phyloP scores from a whole-genome alignment of 1,140 invertebrate genomes.

The Monomorium pharaonis region DNA sequence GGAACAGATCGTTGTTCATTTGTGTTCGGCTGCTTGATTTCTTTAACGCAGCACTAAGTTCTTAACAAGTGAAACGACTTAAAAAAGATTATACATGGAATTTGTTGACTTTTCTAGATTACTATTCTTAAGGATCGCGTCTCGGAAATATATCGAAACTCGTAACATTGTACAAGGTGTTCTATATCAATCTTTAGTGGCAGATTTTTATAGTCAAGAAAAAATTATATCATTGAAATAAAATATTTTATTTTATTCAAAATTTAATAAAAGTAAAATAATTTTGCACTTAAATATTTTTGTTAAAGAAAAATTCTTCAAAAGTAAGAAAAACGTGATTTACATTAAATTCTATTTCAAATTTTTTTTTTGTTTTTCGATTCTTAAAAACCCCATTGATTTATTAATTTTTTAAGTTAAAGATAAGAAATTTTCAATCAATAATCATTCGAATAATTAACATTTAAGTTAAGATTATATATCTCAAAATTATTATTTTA shows the following conservation, averaged over 20 bases:
- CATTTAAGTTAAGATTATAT: background rate
- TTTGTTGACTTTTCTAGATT: conserved; percentile 33
- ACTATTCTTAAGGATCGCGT: conserved; percentile 63
- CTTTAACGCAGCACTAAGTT: conserved; percentile 60
- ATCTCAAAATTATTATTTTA: background rate
- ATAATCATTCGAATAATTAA: conserved; percentile 1
- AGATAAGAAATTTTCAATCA: background rate
- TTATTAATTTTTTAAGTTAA: background rate
- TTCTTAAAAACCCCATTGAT: background rate
- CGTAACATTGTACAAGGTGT: conserved; percentile 2
- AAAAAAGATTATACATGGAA: conserved; percentile 63
- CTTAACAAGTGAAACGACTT: conserved; percentile 61
- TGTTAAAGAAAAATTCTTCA: background rate
- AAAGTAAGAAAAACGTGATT: background rate
- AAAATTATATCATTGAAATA: background rate
- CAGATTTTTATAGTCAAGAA: background rate
- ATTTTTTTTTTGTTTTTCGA: background rate
- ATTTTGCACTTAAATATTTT: background rate
- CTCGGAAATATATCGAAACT: conserved; percentile 29
- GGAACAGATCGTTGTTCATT: conserved; percentile 61
- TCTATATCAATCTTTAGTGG: background rate
- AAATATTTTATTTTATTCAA: background rate
- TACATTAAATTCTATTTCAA: background rate
- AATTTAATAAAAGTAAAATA: background rate
- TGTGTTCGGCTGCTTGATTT: conserved; percentile 31